Conservation (phyloP, 2,113 vertebrate genomes). For the Bubo bubo region DNA sequence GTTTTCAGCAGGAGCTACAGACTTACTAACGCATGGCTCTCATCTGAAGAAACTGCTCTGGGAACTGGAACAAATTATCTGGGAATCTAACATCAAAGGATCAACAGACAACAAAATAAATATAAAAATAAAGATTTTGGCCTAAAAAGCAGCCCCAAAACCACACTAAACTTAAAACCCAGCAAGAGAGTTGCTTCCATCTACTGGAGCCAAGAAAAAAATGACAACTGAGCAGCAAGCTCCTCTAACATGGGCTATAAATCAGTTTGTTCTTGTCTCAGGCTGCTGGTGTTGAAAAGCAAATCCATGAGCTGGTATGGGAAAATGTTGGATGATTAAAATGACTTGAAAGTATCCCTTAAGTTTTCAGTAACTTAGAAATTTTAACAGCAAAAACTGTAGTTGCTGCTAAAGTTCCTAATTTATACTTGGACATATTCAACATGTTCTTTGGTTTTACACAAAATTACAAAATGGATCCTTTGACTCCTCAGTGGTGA, state of each 20-base stretch:
- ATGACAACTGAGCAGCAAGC: neutral
- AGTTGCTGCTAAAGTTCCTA: neutral
- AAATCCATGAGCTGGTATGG: neutral
- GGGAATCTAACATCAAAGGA: conserved; percentile 1
- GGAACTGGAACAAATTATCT: conserved; percentile 34
- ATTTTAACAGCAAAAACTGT: neutral
- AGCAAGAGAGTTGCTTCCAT: conserved; percentile 18
- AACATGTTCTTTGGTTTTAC: neutral
- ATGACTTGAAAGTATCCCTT: neutral
- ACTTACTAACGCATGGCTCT: neutral
- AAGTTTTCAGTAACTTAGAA: neutral
- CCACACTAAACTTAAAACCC: neutral
- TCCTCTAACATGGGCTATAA: neutral
- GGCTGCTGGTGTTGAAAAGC: neutral
- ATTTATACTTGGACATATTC: neutral
- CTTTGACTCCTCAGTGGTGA: neutral
- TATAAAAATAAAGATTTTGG: neutral
- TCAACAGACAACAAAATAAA: neutral
- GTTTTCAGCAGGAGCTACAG: neutral
- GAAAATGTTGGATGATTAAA: conserved; percentile 9
- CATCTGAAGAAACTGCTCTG: neutral
- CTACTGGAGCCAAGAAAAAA: conserved; percentile 6
- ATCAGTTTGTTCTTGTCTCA: neutral
- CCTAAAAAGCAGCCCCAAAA: neutral
- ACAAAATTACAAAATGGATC: neutral